These are phyloP conservation scores for Clunio marinus DNA, from an alignment of 2,888 invertebrate genomes.

Conservation along the genomic window DNA sequence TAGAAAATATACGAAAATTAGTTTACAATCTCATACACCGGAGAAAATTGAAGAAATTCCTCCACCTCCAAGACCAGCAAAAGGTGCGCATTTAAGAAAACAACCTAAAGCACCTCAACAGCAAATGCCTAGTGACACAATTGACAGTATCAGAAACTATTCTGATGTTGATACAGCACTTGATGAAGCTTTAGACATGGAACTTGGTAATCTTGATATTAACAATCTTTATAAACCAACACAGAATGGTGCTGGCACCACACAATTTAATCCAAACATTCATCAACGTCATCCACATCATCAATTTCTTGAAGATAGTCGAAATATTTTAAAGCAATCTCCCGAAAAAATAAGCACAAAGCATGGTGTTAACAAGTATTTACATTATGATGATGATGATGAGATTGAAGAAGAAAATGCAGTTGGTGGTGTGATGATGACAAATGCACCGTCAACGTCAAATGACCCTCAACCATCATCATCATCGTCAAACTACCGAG, in stretches of 20 bases:
- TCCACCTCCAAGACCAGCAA: constrained; percentile 39
- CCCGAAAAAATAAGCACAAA: constrained; percentile 13
- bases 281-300: constrained; percentile 34
- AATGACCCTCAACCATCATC: neutral
- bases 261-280: constrained; percentile 35
- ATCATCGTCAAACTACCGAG: constrained; percentile 27
- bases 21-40: constrained; percentile 41
- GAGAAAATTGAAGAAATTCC: constrained; percentile 37
- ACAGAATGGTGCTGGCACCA: neutral
- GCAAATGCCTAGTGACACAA: constrained; percentile 20
- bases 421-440: constrained; percentile 23
- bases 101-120: neutral
- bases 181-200: constrained; percentile 26
- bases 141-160: constrained; percentile 41
- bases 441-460: neutral
- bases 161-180: constrained; percentile 27
- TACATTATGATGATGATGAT: constrained; percentile 19
- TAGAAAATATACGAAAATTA: constrained; percentile 39
- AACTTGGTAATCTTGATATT: constrained; percentile 29
- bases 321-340: neutral
- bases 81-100: constrained; percentile 4
- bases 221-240: constrained; percentile 32
- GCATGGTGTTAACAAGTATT: neutral
- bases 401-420: constrained; percentile 34
- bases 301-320: constrained; percentile 30